Evolutionary conservation across 2,113 vertebrate genomes (phyloP), one percentile per base, ranked within the genome.

Genomic region (Sebastes fasciatus): DNA sequence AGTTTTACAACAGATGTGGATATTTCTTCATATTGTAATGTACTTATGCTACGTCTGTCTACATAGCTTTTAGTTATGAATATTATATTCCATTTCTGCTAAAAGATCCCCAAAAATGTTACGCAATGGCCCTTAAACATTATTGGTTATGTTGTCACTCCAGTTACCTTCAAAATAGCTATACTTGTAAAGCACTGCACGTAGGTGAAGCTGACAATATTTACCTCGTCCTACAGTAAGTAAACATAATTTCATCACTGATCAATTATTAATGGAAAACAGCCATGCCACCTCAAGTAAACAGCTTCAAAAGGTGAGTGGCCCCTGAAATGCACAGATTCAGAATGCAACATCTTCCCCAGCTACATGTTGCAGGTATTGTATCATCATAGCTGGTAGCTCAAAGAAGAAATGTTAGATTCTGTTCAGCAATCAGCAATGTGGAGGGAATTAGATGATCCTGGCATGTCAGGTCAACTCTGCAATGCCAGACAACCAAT

Each of bases 401-500:
- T 57, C 45, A 51, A 49, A 60, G 51, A 17, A 77, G 40, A 74
- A 77, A 83, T 72, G 67, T 4, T 46, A 34, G 64, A 79, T 83
- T 87, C 61, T 66, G 67, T 86, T 67, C 57, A 21, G 69, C 61
- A 74, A 84, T 89, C 81, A 34, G 82, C 75, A 2, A 60, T 49
- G 63, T 55, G 49, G 69, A 75, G 72, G 81, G 82, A 90, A 90
- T 83, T 73, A 76, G 80, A 89, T 52, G 80, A 90, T 79, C 74
- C 74, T 21, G 21, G 68, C 81, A 73, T 63, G 78, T 80, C 79
- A 82, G 85, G 86, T 87, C 86, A 90, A 81, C 85, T 77, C 85
- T 61, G 81, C 86, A 66, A 79, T 46, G 75, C 68, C 92, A 88
- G 86, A 84, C 85, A 89, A 81, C 90, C 85, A 91, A 95, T 95